These are phyloP conservation scores for Andrena marginata DNA, from an alignment of 2,888 invertebrate species.

Conservation along the genomic window DNA sequence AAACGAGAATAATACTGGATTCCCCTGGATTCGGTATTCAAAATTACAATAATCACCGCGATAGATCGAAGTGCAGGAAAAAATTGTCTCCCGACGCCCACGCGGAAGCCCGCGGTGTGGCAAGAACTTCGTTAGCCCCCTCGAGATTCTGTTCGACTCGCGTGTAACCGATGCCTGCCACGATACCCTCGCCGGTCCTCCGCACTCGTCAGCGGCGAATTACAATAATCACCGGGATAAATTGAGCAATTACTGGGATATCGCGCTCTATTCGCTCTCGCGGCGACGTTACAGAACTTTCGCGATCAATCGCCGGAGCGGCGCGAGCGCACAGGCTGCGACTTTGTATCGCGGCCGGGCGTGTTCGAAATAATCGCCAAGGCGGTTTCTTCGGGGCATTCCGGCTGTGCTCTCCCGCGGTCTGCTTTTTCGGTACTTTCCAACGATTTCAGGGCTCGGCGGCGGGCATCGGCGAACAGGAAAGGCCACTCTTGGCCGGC, in stretches of 20 bases:
- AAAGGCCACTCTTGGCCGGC: constrained; percentile 83
- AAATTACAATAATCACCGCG: constrained; percentile 51
- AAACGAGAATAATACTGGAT: neutral
- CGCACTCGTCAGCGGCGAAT: constrained; percentile 20
- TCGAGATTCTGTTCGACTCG: constrained; percentile 28
- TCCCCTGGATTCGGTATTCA: constrained; percentile 14
- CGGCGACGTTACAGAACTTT: constrained; percentile 2
- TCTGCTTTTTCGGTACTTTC: constrained; percentile 75
- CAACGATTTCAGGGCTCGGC: constrained; percentile 73
- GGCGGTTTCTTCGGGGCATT: constrained; percentile 63
- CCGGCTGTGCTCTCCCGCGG: constrained; percentile 58
- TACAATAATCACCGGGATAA: constrained; percentile 43
- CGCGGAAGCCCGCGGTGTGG: neutral
- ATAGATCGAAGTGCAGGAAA: constrained; percentile 45
- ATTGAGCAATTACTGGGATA: constrained; percentile 54
- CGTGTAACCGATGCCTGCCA: constrained; percentile 19
- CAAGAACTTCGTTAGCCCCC: constrained; percentile 16
- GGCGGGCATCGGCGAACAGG: constrained; percentile 78
- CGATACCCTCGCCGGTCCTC: neutral
- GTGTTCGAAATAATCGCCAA: constrained; percentile 66
- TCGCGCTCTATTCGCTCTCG: constrained; percentile 17
- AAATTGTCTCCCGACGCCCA: constrained; percentile 16
- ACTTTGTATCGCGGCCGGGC: constrained; percentile 51
- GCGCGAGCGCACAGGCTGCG: constrained; percentile 23
- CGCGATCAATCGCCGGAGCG: constrained; percentile 4